phyloP scores from a whole-genome alignment of 1,140 invertebrate genomes.

The Charaxes varanes region DNA sequence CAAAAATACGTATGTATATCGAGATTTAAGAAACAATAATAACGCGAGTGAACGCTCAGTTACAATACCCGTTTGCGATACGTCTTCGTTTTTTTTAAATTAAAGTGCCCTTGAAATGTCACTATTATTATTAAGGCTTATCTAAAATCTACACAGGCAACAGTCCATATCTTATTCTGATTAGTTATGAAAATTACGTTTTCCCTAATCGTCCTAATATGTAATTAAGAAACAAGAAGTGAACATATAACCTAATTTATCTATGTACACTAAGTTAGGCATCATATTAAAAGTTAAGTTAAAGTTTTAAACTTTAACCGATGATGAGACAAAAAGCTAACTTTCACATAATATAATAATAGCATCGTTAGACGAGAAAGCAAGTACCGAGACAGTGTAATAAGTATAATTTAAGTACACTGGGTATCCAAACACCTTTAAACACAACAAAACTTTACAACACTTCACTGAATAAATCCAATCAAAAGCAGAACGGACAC shows the following conservation, averaged over 20 bases:
- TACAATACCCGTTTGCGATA: no score
- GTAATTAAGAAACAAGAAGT: no score
- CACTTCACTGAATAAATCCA: slow-evolving; percentile 34
- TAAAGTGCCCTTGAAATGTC: slow-evolving; percentile 23
- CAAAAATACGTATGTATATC: no score
- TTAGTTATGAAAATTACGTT: no score
- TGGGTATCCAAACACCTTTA: slow-evolving; percentile 28
- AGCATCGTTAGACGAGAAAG: slow-evolving; percentile 39
- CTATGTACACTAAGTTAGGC: no score
- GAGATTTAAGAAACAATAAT: no score
- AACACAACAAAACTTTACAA: slow-evolving; percentile 20
- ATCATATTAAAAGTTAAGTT: slow-evolving; percentile 1
- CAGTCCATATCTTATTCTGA: neutral
- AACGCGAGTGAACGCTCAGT: no score
- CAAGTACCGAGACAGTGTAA: slow-evolving; percentile 39
- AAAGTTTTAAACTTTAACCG: slow-evolving; percentile 5
- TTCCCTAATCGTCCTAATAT: no score
- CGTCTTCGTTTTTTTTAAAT: slow-evolving; percentile 14
- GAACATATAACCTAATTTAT: no score
- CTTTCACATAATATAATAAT: slow-evolving; percentile 27
- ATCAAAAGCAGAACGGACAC: slow-evolving; percentile 35
- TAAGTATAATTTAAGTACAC: slow-evolving; percentile 47
- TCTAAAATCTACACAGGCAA: slow-evolving; percentile 10
- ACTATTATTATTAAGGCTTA: slow-evolving; percentile 24
- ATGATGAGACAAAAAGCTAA: slow-evolving; percentile 18